Evolutionary conservation across 1,140 invertebrate species (phyloP), one percentile per base, ranked within the genome.

Genomic region (Sipha flava): DNA sequence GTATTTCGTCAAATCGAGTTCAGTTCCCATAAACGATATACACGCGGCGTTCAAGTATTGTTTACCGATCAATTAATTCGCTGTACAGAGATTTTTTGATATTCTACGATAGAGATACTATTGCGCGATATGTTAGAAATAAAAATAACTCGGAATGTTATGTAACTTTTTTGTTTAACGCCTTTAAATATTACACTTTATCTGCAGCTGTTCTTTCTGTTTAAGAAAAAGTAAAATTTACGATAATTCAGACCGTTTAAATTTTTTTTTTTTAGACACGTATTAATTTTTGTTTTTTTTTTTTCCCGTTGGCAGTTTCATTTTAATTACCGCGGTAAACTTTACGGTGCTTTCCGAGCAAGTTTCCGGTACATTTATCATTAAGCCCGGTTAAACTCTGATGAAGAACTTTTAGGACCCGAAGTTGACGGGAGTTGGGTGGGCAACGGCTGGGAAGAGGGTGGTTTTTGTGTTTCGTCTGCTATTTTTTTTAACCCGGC

Each of bases 331-430:
- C 52, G 52, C 34, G 73, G 73, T 77, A 77, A 77, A 77, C 47
- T 77, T 77, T 59, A 77, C 49, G 73, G 73, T 77, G 52, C 73
- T 23, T 59, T 77, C 43, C 52, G 52, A 26, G 52, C 34, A 59
- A 77, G 73, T 77, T 77, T 77, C 73, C 73, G 52, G 73, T 77
- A 77, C 73, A 77, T 77, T 77, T 77, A 77, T 77, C 73, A 77
- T 77, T 77, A 59, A 77, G 73, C 73, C 73, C 73, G 49, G 73
- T 77, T 59, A 57, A 77, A 77, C 52, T 77, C 52, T 77, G 73
- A 77, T 57, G 52, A 77, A 77, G 73, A 77, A 77, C 73, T 77
- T 77, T 77, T 77, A 77, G 52, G 34, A 77, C 49, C 73, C 52
- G 21, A 59, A 77, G 49, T 77, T 59, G 52, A 40, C 12, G 52